Conservation (phyloP, 1,140 invertebrate species). For the Pseudachorutes palmiensis region DNA sequence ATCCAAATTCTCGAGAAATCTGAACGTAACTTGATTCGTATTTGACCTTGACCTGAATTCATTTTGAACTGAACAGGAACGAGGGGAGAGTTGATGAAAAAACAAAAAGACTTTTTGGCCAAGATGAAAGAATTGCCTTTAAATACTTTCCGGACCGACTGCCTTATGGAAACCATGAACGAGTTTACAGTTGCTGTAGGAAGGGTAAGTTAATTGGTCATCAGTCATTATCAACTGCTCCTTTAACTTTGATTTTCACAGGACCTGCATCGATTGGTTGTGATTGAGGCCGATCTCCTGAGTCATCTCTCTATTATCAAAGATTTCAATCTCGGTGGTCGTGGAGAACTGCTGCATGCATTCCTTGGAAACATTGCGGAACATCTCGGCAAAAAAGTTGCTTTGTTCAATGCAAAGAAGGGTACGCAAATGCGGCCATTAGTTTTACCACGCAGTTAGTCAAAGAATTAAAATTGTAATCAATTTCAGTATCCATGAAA, state of each 20-base stretch:
- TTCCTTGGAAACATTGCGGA: conserved; percentile 27
- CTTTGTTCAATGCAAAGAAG: neutral
- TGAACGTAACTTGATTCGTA: conserved; percentile 23
- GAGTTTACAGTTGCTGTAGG: conserved; percentile 28
- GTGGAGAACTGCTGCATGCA: conserved; percentile 36
- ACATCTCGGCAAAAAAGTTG: neutral
- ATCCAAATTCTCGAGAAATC: conserved; percentile 30
- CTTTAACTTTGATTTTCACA: conserved; percentile 18
- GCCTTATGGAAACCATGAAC: conserved; percentile 18
- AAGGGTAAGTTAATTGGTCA: conserved; percentile 22
- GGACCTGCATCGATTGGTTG: conserved; percentile 34
- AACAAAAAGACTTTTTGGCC: conserved; percentile 29
- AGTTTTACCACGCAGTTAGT: neutral
- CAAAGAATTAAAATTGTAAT: neutral
- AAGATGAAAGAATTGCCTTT: conserved; percentile 26
- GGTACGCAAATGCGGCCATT: neutral
- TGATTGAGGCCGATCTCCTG: conserved; percentile 26
- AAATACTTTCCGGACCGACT: conserved; percentile 31
- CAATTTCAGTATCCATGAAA: conserved; percentile 1
- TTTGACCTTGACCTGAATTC: neutral
- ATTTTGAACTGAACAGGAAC: conserved; percentile 18
- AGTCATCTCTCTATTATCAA: conserved; percentile 36
- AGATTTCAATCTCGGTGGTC: conserved; percentile 34
- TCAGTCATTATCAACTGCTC: neutral
- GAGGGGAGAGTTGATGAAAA: conserved; percentile 12